Evolutionary conservation across 2,113 vertebrate species (phyloP).

Genomic region (Pelvicachromis taeniatus): DNA sequence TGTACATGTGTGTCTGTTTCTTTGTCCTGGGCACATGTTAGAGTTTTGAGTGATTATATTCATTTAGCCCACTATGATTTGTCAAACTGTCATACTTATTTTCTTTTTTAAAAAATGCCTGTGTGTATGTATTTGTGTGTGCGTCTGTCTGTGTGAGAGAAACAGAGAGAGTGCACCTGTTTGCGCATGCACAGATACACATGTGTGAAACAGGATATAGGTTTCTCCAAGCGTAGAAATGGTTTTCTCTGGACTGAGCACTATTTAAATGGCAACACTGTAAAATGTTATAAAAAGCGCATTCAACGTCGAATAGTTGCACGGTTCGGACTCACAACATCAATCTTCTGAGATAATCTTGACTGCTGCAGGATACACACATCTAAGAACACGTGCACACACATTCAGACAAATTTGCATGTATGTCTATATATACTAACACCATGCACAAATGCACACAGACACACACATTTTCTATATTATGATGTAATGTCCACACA

Average conservation of each 20-base stretch:
- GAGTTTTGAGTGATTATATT: constrained; percentile 32
- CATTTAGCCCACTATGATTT: constrained; percentile 28
- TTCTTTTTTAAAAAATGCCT: constrained; percentile 10
- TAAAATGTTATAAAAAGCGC: constrained; percentile 39
- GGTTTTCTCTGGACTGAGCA: constrained; percentile 49
- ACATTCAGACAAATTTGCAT: not conserved
- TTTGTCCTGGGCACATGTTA: not conserved
- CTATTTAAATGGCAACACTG: constrained; percentile 53
- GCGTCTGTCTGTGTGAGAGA: not conserved
- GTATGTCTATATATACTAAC: not conserved
- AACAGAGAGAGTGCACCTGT: not conserved
- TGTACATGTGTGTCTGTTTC: not conserved
- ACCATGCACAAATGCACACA: not conserved
- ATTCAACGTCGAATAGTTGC: constrained; percentile 8
- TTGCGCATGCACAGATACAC: not conserved
- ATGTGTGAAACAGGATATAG: constrained; percentile 3
- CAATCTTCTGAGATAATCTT: constrained; percentile 41
- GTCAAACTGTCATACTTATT: constrained; percentile 28
- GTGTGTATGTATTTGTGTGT: not conserved
- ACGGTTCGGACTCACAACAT: constrained; percentile 34
- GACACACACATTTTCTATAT: not conserved
- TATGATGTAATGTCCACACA: constrained; percentile 5
- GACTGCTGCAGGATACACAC: not conserved
- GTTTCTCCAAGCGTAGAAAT: constrained; percentile 39
- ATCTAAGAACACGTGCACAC: not conserved